Conservation (phyloP, 2,113 vertebrate species). For the Odobenus rosmarus region DNA sequence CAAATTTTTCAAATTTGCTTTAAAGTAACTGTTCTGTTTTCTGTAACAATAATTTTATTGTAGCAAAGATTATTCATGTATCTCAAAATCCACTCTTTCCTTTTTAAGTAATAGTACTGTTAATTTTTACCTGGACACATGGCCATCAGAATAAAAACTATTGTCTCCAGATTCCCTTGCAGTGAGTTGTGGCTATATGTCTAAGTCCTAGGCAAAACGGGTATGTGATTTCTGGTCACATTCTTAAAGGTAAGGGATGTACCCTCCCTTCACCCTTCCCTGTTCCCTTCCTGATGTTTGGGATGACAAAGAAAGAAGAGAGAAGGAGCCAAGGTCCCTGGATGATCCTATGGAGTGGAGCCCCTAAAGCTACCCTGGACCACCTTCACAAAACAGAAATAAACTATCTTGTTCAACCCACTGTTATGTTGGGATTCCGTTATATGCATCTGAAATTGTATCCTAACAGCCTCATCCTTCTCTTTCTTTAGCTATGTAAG, state of each 20-base stretch:
- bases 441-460: background rate
- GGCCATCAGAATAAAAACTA: background rate
- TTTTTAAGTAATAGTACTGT: background rate
- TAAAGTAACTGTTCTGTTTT: constrained; percentile 44
- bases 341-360: background rate
- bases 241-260: background rate
- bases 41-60: background rate
- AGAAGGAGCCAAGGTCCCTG: background rate
- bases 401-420: background rate
- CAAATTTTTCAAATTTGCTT: constrained; percentile 24
- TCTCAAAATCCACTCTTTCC: constrained; percentile 8
- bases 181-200: background rate
- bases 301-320: background rate
- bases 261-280: background rate
- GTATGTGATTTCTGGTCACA: background rate
- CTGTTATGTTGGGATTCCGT: background rate
- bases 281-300: background rate
- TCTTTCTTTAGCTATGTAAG: background rate
- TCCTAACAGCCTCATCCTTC: background rate
- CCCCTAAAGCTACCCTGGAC: background rate
- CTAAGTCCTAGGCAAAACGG: background rate
- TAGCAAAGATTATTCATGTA: background rate
- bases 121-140: background rate
- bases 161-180: background rate
- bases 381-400: background rate